Base-by-base conservation (phyloP, 2,797 vertebrate genomes). In the Oryzias sinensis region DNA sequence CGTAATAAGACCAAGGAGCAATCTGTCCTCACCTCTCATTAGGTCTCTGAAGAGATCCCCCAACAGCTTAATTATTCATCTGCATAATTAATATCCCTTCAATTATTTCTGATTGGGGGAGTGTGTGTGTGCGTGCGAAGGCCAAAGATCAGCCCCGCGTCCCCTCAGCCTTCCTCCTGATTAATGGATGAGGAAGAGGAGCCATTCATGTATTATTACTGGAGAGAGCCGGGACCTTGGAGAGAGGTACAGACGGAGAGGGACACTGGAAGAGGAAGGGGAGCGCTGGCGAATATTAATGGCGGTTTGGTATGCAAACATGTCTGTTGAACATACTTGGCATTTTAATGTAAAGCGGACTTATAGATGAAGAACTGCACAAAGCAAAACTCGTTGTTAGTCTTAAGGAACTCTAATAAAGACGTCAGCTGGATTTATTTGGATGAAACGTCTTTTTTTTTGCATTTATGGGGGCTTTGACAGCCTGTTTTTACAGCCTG, bases 181-280 rank as follows among this genome's bases (percentile, higher is more conserved):
- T 84, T 89, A 84, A 88, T 83, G 74, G 83, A 85, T 88, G 80
- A 88, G 77, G 71, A 53, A 81, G 68, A 87, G 75, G 74, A 84
- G 73, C 74, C 62, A 77, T 83, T 89, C 85, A 90, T 88, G 84
- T 87, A 85, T 90, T 88, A 89, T 89, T 87, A 86, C 74, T 86
- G 77, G 27, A 70, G 65, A 73, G 77, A 77, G 47, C 73, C 57
- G 51, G 70, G 76, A 84, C 80, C 78, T 72, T 29, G 33, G 66
- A 74, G 53, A 56, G 59, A 52, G 62, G 65, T 55, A 55, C 20
- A 45, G 67, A 70, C 62, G 46, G 48, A 78, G 24, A 11, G 44
- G 37, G 27, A 63, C 47, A 61, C 14, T 54, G 66, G 56, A 8
- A 51, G 52, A 65, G 9, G 46, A 18, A 49, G 51, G 51, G 47